Evolutionary conservation across 2,113 vertebrate genomes (phyloP).

Genomic region (Oenanthe oenanthe): DNA sequence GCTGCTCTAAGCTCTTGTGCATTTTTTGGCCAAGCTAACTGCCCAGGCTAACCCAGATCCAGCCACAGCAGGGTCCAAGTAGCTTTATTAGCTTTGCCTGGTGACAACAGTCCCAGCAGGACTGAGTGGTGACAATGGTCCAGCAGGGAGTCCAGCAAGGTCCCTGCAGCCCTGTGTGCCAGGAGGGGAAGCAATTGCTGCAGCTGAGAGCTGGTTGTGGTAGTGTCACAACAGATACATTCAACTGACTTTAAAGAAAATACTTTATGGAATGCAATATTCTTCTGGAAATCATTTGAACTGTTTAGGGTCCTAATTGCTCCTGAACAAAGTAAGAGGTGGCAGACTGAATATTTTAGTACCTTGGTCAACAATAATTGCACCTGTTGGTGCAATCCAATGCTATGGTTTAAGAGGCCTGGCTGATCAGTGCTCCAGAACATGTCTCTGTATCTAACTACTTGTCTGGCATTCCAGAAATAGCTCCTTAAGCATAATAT

Average conservation of each 20-base stretch:
- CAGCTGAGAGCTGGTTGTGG: background rate
- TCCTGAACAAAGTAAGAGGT: background rate
- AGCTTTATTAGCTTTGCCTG: background rate
- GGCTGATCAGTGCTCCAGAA: slow-evolving; percentile 37
- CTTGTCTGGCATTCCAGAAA: slow-evolving; percentile 28
- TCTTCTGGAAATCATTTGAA: background rate
- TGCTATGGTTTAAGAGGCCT: background rate
- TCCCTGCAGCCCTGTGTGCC: background rate
- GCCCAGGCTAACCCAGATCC: background rate
- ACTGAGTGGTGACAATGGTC: background rate
- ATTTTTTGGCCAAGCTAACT: background rate
- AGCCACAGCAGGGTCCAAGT: background rate
- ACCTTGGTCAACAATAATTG: background rate
- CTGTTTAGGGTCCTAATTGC: background rate
- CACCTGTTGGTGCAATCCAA: background rate
- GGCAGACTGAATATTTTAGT: background rate
- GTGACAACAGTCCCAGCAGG: background rate
- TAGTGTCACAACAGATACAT: background rate
- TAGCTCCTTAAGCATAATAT: background rate
- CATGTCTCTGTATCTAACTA: background rate
- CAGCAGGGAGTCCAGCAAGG: background rate
- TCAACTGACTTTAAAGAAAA: background rate
- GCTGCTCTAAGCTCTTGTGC: background rate
- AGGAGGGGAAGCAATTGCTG: background rate
- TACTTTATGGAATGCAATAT: background rate